Conservation (phyloP, 2,113 vertebrate species). For the Panthera uncia region DNA sequence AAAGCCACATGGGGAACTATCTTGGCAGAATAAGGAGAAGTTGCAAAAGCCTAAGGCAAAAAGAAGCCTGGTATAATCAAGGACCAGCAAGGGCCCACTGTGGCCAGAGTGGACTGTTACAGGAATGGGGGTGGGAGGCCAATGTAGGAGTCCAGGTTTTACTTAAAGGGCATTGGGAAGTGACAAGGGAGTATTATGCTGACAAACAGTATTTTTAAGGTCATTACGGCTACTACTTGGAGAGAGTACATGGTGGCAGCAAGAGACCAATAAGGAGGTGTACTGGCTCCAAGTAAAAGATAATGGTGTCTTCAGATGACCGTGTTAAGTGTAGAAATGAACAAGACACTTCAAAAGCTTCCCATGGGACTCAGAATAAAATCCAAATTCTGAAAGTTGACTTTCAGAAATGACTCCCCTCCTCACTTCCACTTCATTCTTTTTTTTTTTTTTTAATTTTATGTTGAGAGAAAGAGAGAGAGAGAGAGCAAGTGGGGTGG, state of each 20-base stretch:
- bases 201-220: neutral
- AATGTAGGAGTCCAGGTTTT: neutral
- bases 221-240: neutral
- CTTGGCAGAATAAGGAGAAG: neutral
- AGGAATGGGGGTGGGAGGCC: accelerated
- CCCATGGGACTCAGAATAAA: neutral
- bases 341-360: neutral
- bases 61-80: neutral
- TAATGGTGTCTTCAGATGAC: neutral
- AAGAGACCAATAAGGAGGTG: neutral
- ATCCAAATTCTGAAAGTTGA: slow-evolving; percentile 21
- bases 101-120: neutral
- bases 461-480: no score
- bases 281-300: neutral
- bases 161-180: neutral
- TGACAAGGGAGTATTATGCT: neutral
- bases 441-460: no score
- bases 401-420: neutral
- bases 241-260: neutral
- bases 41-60: neutral
- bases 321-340: neutral
- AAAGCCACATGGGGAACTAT: neutral
- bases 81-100: neutral
- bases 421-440: neutral
- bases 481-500: no score